These are phyloP conservation scores for Ctenomys sociabilis DNA, from an alignment of 2,113 vertebrate genomes.

Conservation along the genomic window DNA sequence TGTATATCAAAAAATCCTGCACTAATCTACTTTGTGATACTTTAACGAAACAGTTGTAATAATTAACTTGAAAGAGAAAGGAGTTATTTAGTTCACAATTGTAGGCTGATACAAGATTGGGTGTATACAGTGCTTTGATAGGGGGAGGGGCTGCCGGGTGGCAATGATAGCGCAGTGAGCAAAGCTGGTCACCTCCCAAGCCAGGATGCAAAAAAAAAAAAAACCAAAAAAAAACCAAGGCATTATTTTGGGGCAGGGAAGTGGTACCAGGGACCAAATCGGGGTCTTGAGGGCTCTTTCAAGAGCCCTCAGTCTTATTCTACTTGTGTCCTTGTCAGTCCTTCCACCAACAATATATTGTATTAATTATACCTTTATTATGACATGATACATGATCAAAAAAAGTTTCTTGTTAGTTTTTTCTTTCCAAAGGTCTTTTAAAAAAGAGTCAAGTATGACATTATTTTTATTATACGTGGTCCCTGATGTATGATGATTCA, in stretches of 20 bases:
- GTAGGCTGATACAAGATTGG: not conserved
- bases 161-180: not conserved
- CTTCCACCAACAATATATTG: not conserved
- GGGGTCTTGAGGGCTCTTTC: too few species aligned
- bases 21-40: not conserved
- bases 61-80: slow-evolving; percentile 19
- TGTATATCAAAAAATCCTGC: not conserved
- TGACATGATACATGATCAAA: not conserved
- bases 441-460: not conserved
- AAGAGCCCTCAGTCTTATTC: not conserved
- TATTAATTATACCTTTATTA: not conserved
- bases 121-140: not conserved
- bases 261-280: too few species aligned
- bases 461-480: not conserved
- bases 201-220: not conserved
- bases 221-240: too few species aligned
- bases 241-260: not conserved
- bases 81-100: not conserved
- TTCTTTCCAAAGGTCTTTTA: not conserved
- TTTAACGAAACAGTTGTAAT: not conserved
- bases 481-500: not conserved
- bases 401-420: not conserved
- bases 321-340: not conserved
- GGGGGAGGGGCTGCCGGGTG: not conserved
- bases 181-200: not conserved